Evolutionary conservation across 2,113 vertebrate genomes (phyloP), one percentile per base, ranked within the genome.

Genomic region (Myrmecophaga tridactyla): DNA sequence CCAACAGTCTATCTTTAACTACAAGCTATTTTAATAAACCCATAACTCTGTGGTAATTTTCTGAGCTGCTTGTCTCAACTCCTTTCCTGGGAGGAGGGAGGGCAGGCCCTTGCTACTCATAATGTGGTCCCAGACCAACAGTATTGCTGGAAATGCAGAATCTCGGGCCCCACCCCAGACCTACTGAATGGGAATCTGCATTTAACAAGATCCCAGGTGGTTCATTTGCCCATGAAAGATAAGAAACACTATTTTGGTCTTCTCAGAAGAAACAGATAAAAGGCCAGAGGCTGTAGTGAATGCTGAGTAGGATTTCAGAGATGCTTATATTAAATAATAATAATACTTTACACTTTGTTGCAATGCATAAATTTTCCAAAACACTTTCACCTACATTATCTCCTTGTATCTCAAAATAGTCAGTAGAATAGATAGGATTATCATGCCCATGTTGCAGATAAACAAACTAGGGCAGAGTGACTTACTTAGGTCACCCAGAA

Each of bases 21-120:
- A 10, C 13, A 43, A 62, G 12, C 60, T 82, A 1, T 93, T 92
- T 94, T 34, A 95, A 85, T 96, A 95, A 95, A 87, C 48, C 1
- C 8, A 6, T 46, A 39, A 17, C 77, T 70, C 58, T 70, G 39
- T 51, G n/a, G 8, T 63, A 29, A 4, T 56, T 83, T 85, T 69
- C 51, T 36, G 53, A 70, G 39, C 39, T 63, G 11, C 48, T 78
- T 90, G 4, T 77, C 62, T 69, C 51, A 69, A 34, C 3, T 58
- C 43, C 62, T 82, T 89, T 95, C 67, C 63, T 56, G 1, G 1
- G 8, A 46, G 29, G 58, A 5, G 29, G 0, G 2, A 29, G 1
- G n/a, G 56, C 46, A 29, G 39, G 31, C 29, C 14, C 65, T 76
- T 81, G 73, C 14, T 0, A 1, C 34, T 48, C 27, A 1, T 27